Evolutionary conservation across 2,888 invertebrate genomes (phyloP).

Genomic region (Cartodere bifasciata): DNA sequence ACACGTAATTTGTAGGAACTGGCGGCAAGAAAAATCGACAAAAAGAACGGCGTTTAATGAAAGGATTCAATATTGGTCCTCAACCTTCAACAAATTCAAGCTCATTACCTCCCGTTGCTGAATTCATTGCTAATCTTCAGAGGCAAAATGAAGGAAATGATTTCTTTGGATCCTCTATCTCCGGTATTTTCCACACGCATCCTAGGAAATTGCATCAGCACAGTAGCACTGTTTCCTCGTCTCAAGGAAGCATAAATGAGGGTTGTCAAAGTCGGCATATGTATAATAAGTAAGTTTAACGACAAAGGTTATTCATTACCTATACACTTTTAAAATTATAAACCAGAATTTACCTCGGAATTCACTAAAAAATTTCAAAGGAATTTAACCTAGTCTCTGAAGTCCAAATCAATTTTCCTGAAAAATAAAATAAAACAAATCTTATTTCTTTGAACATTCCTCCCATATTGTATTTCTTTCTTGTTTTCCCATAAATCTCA

Average conservation of each 20-base stretch:
- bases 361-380: too few relatives aligned
- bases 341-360: too few relatives aligned
- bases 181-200: slow-evolving; percentile 48
- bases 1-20: slow-evolving; percentile 49
- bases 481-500: too few relatives aligned
- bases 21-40: slow-evolving; percentile 90
- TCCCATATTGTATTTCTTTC: too few relatives aligned
- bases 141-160: slow-evolving; percentile 47
- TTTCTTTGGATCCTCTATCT: slow-evolving; percentile 54
- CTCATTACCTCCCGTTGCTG: slow-evolving; percentile 60
- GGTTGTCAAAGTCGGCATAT: slow-evolving; percentile 18
- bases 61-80: slow-evolving; percentile 83
- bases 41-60: slow-evolving; percentile 85
- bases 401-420: too few relatives aligned
- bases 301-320: too few relatives aligned
- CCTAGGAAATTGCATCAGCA: slow-evolving; percentile 38
- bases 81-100: slow-evolving; percentile 47
- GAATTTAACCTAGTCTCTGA: too few relatives aligned
- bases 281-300: too few relatives aligned
- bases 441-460: too few relatives aligned
- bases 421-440: too few relatives aligned
- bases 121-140: slow-evolving; percentile 64
- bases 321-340: too few relatives aligned
- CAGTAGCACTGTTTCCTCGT: slow-evolving; percentile 33
- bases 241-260: slow-evolving; percentile 35